Evolutionary conservation across 2,113 vertebrate species (phyloP), one percentile per base, ranked within the genome.

Genomic region (Toxostoma redivivum): DNA sequence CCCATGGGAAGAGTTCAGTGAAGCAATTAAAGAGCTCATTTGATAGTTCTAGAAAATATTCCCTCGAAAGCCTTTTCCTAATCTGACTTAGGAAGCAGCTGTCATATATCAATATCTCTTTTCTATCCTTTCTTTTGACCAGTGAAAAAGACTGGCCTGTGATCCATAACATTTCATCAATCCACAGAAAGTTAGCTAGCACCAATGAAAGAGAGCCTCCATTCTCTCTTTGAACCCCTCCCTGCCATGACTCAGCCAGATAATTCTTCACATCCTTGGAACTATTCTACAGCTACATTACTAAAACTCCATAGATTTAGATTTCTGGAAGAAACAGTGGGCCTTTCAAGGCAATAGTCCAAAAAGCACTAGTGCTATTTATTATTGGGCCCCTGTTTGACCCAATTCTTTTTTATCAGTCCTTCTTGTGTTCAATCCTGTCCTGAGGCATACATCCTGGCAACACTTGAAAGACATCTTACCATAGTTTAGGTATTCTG

Each of bases 401-500:
- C 50, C 35, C 7, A 1, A 19, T 28, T 17, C 9, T 5, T 51
- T 84, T 87, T 51, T 53, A 38, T 78, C 50, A 83, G 71, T 72
- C 40, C 27, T n/a, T 30, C 28, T 87, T 54, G 56, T 66, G 42
- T 66, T 87, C 84, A 54, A 2, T 50, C n/a, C 13, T 65, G 78
- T 92, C 87, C 78, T 28, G 9, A 87, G n/a, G 54, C 66, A 87
- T 8, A 80, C 10, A 72, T 24, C 9, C 40, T 96, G 94, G 94
- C 95, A 94, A 70, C 76, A 93, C 85, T 94, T 97, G 74, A 96
- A 96, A 96, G 76, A 42, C 44, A 22, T 74, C n/a, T 86, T 56
- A 33, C 76, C 50, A 25, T 33, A 66, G 45, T 35, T 35, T 42
- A 87, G 20, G 37, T 57, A 84, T 78, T 71, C 61, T 77, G 87